A percentile compares a stretch with the other conserved stretches of the same genome.
Evolutionary conservation across 2,113 vertebrate genomes (phyloP).

Genomic region (Mesocricetus auratus): DNA sequence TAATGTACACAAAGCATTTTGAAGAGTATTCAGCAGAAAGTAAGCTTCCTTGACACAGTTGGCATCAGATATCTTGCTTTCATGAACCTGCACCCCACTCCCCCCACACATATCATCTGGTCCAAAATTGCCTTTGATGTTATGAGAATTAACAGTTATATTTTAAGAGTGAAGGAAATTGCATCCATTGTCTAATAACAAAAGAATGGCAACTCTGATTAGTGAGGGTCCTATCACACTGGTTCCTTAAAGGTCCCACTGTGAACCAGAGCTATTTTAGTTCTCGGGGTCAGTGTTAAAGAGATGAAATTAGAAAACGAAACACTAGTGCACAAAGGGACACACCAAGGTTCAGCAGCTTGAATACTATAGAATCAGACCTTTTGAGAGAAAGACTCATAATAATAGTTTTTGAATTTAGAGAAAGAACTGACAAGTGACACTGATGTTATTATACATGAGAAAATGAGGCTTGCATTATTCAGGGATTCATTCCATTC

Average conservation of each 20-base stretch:
- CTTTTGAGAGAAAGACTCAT: background rate
- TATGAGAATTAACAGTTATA: background rate
- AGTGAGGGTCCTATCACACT: background rate
- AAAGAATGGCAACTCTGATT: background rate
- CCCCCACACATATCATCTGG: background rate
- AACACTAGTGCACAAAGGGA: slow-evolving; percentile 19
- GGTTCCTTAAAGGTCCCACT: background rate
- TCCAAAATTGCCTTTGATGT: background rate
- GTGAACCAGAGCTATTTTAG: slow-evolving; percentile 22
- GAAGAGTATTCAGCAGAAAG: background rate
- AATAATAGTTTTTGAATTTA: slow-evolving; percentile 26
- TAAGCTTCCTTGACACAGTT: background rate
- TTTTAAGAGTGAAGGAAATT: background rate
- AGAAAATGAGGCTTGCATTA: slow-evolving; percentile 49
- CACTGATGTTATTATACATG: background rate
- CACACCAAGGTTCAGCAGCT: background rate
- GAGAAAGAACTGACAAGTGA: background rate
- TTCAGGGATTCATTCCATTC: slow-evolving; percentile 64
- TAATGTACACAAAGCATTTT: background rate
- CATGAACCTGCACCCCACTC: background rate
- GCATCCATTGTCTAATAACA: background rate
- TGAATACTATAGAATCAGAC: slow-evolving; percentile 33
- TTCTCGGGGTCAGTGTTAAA: slow-evolving; percentile 30
- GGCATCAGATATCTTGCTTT: background rate
- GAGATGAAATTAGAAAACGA: slow-evolving; percentile 57